phyloP scores from a whole-genome alignment of 2,113 vertebrate species.

The Cochlearius cochlearius region DNA sequence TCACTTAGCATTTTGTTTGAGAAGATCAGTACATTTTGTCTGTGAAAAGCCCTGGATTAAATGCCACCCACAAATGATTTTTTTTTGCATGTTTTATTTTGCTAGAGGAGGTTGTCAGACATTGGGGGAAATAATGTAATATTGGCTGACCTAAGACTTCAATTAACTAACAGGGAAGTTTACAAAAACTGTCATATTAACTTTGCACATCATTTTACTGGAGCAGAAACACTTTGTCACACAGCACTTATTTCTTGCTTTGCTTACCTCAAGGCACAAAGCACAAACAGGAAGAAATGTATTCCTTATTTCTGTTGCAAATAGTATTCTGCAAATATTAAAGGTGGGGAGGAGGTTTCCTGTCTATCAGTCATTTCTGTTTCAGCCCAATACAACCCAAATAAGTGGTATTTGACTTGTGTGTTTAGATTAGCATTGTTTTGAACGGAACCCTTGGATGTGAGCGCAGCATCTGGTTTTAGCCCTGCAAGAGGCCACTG shows the following conservation, averaged over 20 bases:
- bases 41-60: slow-evolving; percentile 56
- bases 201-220: slow-evolving; percentile 24
- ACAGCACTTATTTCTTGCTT: neutral
- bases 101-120: slow-evolving; percentile 39
- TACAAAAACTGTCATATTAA: slow-evolving; percentile 12
- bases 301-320: neutral
- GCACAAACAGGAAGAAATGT: neutral
- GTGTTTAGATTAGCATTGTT: neutral
- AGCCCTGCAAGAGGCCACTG: neutral
- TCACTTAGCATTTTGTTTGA: slow-evolving; percentile 8
- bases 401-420: neutral
- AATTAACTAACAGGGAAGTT: slow-evolving; percentile 58
- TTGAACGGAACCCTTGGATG: neutral
- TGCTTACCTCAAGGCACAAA: neutral
- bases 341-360: neutral
- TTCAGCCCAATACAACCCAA: neutral
- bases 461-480: neutral
- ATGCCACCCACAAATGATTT: slow-evolving; percentile 56
- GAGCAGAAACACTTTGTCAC: neutral
- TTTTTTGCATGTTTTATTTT: slow-evolving; percentile 39
- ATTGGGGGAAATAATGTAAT: slow-evolving; percentile 33
- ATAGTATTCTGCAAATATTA: neutral
- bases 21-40: slow-evolving; percentile 40
- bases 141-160: slow-evolving; percentile 37
- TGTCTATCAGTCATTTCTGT: neutral